Conservation (phyloP, 2,797 vertebrate genomes). For the Channallabes apus region DNA sequence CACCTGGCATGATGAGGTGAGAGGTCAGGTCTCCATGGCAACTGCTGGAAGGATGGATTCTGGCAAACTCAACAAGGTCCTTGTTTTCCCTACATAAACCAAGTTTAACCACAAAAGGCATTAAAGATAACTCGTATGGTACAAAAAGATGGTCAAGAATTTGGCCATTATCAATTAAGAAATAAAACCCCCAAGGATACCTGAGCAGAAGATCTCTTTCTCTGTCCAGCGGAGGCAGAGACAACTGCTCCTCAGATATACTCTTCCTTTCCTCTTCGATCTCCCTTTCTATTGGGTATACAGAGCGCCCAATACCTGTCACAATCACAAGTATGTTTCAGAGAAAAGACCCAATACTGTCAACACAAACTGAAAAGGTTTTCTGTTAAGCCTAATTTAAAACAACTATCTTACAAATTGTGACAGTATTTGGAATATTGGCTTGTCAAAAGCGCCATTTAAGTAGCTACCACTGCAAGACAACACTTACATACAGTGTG, state of each 20-base stretch:
- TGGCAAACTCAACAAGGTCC: conserved; percentile 90
- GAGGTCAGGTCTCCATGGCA: conserved; percentile 92
- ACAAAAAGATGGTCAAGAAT: neutral
- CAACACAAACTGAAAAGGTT: neutral
- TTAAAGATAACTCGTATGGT: neutral
- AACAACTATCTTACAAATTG: neutral
- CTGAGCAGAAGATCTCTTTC: conserved; percentile 89
- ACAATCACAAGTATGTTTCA: conserved; percentile 17
- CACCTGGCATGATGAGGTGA: conserved; percentile 86
- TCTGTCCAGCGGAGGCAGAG: conserved; percentile 79
- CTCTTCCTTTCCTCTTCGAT: conserved; percentile 85
- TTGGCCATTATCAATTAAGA: neutral
- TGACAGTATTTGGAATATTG: neutral
- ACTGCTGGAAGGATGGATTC: conserved; percentile 87
- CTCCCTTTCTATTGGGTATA: conserved; percentile 85
- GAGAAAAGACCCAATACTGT: conserved; percentile 3
- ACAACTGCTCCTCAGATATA: conserved; percentile 86
- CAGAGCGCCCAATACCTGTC: conserved; percentile 74
- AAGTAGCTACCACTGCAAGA: conserved; percentile 19
- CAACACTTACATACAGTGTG: conserved; percentile 26
- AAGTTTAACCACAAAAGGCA: conserved; percentile 18
- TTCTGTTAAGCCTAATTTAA: neutral
- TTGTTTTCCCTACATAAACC: conserved; percentile 84
- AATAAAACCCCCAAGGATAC: conserved; percentile 57
- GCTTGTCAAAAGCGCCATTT: neutral